Conservation (phyloP, 2,797 vertebrate species). For the Eutrigla gurnardus region DNA sequence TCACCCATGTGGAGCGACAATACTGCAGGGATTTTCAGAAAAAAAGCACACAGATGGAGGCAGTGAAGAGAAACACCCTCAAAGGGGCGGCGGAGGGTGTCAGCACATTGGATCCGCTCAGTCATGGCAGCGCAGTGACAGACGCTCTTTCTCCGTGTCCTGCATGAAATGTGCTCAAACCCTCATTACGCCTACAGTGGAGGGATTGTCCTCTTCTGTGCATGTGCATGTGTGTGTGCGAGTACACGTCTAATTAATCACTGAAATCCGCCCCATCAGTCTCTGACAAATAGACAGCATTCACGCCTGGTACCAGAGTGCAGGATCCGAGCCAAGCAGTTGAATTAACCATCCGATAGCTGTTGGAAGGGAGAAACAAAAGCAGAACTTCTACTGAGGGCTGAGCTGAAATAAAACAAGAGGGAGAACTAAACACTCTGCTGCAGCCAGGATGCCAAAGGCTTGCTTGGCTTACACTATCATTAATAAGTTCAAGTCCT, state of each 20-base stretch:
- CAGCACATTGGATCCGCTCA: constrained; percentile 51
- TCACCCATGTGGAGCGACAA: constrained; percentile 43
- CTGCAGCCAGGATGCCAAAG: constrained; percentile 15
- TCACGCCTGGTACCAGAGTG: constrained; percentile 55
- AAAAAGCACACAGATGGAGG: constrained; percentile 64
- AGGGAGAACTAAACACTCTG: constrained; percentile 39
- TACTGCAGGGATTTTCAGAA: constrained; percentile 42
- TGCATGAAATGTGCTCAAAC: constrained; percentile 63
- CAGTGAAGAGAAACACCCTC: constrained; percentile 59
- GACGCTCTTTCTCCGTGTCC: constrained; percentile 68
- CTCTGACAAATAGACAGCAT: constrained; percentile 60
- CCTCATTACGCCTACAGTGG: constrained; percentile 68
- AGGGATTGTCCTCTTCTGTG: constrained; percentile 45
- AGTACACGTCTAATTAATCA: constrained; percentile 70
- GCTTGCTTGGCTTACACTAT: constrained; percentile 24
- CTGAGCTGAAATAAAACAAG: constrained; percentile 17
- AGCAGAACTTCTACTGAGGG: constrained; percentile 49
- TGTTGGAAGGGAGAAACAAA: constrained; percentile 56
- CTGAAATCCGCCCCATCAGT: constrained; percentile 63
- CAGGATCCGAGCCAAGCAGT: constrained; percentile 62
- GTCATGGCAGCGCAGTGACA: constrained; percentile 66
- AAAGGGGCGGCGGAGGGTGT: constrained; percentile 51
- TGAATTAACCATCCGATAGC: constrained; percentile 60
- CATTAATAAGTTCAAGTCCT: constrained; percentile 43
- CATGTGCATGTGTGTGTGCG: constrained; percentile 19